These are phyloP conservation scores for Lamprologus tigripictilis DNA, from an alignment of 2,113 vertebrate species.

Conservation along the genomic window DNA sequence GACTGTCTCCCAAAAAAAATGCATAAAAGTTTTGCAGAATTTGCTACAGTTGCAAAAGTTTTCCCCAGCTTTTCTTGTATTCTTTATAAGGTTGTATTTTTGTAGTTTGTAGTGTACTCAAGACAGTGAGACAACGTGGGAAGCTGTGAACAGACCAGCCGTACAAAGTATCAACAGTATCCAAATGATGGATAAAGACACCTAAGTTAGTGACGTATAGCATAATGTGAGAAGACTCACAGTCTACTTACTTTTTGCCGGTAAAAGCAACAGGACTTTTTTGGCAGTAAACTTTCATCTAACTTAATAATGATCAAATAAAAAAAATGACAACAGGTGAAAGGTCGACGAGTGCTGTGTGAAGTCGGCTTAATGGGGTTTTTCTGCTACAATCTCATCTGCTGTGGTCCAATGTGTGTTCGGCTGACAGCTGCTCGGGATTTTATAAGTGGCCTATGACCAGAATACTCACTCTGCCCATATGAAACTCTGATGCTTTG, in stretches of 20 bases:
- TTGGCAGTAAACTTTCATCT: not conserved
- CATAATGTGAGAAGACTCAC: not conserved
- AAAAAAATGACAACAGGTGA: not conserved
- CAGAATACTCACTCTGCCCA: not conserved
- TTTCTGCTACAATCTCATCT: not conserved
- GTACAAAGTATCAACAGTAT: not conserved
- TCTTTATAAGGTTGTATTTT: not conserved
- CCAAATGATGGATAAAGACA: not conserved
- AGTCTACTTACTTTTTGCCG: not conserved
- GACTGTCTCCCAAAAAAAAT: not conserved
- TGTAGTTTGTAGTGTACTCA: not conserved
- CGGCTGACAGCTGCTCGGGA: accelerated
- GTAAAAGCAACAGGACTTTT: not conserved
- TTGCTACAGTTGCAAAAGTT: not conserved
- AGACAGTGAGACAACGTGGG: not conserved
- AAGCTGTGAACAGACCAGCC: not conserved
- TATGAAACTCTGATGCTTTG: not conserved
- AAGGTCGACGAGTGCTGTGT: not conserved
- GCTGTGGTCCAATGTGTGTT: not conserved
- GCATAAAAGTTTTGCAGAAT: not conserved
- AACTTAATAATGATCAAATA: not conserved
- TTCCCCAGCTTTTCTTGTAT: not conserved
- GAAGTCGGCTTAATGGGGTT: not conserved
- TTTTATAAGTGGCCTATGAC: not conserved
- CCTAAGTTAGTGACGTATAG: not conserved